Evolutionary conservation across 1,140 invertebrate species (phyloP).

Genomic region (Penaeus vannamei): DNA sequence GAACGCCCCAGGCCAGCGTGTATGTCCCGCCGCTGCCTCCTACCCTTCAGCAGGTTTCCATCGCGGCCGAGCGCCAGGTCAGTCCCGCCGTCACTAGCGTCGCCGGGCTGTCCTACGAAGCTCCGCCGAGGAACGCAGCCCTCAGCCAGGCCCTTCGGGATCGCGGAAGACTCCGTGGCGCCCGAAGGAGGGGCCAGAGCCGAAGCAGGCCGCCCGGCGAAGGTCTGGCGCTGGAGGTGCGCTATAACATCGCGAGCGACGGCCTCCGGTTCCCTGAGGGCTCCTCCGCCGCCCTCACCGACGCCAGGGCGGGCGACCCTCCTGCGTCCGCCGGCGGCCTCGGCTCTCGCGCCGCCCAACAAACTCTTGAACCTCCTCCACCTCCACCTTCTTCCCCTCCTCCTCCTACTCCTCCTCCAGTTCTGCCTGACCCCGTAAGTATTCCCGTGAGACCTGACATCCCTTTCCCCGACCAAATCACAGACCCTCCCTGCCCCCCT

Average conservation of each 20-base stretch:
- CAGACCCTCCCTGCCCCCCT: background rate
- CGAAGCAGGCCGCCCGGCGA: background rate
- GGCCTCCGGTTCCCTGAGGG: background rate
- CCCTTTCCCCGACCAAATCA: background rate
- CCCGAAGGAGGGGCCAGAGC: background rate
- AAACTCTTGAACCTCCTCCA: conserved; percentile 36
- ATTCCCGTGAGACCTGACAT: conserved; percentile 35
- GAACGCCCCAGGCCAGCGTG: conserved; percentile 17
- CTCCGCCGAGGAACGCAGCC: background rate
- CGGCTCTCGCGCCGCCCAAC: conserved; percentile 2
- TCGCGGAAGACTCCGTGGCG: too few species aligned
- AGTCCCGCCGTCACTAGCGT: background rate
- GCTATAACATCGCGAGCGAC: conserved; percentile 22
- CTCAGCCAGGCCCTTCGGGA: background rate
- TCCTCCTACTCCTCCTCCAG: conserved; percentile 48
- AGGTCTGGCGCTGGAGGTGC: conserved; percentile 34
- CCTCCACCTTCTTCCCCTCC: conserved; percentile 30
- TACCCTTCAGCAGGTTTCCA: background rate
- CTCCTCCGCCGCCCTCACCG: background rate
- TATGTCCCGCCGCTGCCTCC: conserved; percentile 37
- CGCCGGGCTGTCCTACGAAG: background rate
- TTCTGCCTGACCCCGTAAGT: conserved; percentile 45
- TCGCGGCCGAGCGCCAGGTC: background rate
- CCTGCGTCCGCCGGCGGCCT: background rate
- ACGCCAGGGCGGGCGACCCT: background rate